Evolutionary conservation across 2,797 vertebrate genomes (phyloP), one percentile per base, ranked within the genome.

Genomic region (Threskiornis aethiopicus): DNA sequence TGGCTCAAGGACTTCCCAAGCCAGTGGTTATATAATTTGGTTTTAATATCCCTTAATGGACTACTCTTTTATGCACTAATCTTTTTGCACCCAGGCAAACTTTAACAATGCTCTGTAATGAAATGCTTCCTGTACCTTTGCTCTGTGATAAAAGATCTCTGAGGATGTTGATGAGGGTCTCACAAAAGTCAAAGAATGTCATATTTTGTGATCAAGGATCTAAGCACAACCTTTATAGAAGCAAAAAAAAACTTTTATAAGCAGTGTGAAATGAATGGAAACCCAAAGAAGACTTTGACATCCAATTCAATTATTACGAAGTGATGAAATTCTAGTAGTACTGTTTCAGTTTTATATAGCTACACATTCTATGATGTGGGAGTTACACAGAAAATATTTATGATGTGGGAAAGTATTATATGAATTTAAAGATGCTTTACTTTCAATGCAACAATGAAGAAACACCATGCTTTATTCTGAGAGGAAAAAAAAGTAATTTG

Each of bases 1-100:
- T 13, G 33, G n/a, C 18, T 35, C 70, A 19, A 47, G 17, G 35
- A 49, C 46, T 57, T 52, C 9, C 35, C 54, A 62, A 35, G 6
- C 5, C 16, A 16, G 6, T 11, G 8, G 6, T 35, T 35, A 8
- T 7, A 33, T 58, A 1, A 28, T 26, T 33, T 49, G 25, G 3
- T 16, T 84, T 70, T 35, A 51, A 13, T 16, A 47, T 24, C 24
- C 10, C 13, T 65, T 29, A 41, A 26, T 6, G 8, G 20, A 66
- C 13, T 24, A 14, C 7, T n/a, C 8, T 31, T 29, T 21, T 49
- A 17, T 0, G 1, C 5, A 11, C 10, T 15, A 6, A 51, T 54
- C 11, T 46, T 33, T 13, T 24, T 51, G 41, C 31, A 59, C 7
- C 5, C 29, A 39, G 14, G 28, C 22, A 62, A 67, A 28, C 26